Evolutionary conservation across 2,888 invertebrate species (phyloP).

Genomic region (Perithous albicinctus): DNA sequence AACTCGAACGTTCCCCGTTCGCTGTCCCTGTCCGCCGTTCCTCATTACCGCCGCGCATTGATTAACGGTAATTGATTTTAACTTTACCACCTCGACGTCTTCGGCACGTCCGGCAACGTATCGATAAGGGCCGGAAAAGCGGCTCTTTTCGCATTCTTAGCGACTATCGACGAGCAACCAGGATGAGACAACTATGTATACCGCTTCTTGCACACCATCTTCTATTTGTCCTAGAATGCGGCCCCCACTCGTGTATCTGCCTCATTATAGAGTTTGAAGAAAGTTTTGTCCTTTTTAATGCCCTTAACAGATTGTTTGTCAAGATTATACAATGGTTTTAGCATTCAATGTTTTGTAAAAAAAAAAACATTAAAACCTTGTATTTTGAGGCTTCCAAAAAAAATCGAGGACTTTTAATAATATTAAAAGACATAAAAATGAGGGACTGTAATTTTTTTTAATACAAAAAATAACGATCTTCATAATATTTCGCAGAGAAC

Average conservation of each 20-base stretch:
- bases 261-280: constrained; percentile 35
- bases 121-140: constrained; percentile 52
- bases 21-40: constrained; percentile 34
- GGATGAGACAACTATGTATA: not conserved
- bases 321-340: too few species aligned
- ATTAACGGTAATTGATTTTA: constrained; percentile 73
- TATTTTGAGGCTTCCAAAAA: too few species aligned
- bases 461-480: too few species aligned
- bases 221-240: constrained; percentile 13
- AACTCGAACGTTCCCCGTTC: not conserved
- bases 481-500: too few species aligned
- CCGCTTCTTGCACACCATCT: constrained; percentile 1
- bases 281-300: constrained; percentile 11
- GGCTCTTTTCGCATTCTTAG: constrained; percentile 32
- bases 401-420: too few species aligned
- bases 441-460: too few species aligned
- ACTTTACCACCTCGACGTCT: constrained; percentile 52
- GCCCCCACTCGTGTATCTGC: constrained; percentile 38
- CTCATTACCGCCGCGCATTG: constrained; percentile 68
- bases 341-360: too few species aligned
- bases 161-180: not conserved
- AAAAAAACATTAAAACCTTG: too few species aligned
- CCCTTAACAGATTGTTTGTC: constrained; percentile 8
- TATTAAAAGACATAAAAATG: too few species aligned
- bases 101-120: constrained; percentile 51